Evolutionary conservation across 2,113 vertebrate genomes (phyloP).

Genomic region (Chroicocephalus ridibundus): DNA sequence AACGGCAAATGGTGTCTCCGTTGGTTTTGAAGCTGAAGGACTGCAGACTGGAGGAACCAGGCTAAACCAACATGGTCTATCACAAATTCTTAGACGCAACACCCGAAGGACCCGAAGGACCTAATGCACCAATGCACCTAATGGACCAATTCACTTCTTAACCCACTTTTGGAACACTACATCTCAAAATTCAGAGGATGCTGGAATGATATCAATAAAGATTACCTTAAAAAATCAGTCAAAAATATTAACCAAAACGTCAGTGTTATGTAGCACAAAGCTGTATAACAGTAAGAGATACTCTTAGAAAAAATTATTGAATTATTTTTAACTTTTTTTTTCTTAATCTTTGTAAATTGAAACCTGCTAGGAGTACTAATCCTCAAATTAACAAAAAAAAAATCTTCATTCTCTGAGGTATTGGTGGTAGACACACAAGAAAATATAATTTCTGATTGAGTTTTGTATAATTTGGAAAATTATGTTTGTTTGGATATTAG

Average conservation of each 20-base stretch:
- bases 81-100: neutral
- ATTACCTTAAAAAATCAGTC: neutral
- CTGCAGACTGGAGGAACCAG: neutral
- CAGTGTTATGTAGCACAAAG: neutral
- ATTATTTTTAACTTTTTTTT: neutral
- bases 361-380: neutral
- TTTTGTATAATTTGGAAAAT: neutral
- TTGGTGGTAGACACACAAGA: neutral
- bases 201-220: neutral
- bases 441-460: neutral
- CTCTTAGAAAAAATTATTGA: neutral
- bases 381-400: neutral
- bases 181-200: neutral
- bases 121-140: neutral
- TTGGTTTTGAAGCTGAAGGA: constrained; percentile 4
- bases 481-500: neutral
- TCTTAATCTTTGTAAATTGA: neutral
- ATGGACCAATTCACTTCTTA: neutral
- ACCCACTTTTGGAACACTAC: neutral
- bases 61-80: neutral
- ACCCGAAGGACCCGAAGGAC: neutral
- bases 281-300: neutral
- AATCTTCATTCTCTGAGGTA: neutral
- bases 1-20: neutral
- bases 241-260: neutral